Evolutionary conservation across 2,888 invertebrate species (phyloP), one percentile per base, ranked within the genome.

Genomic region (Diloba caeruleocephala): DNA sequence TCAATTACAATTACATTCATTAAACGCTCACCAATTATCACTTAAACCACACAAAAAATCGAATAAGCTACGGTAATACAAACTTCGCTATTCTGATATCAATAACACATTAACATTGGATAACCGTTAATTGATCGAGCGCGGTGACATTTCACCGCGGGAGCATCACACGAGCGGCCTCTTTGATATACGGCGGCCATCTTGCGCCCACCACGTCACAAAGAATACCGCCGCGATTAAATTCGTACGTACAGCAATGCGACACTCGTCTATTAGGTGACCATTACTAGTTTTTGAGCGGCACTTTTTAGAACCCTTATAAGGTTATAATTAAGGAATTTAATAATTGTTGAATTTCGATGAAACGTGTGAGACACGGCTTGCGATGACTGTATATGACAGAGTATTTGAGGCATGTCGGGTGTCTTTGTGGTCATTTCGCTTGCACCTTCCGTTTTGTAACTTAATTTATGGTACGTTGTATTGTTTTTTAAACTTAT

Each of bases 91-190:
- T 83, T 81, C 65, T 81, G 86, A 87, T 90, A 89, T 90, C 89
- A 88, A 89, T 88, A 88, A 82, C 85, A 79, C 78, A 85, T 87
- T 88, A 85, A 85, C 77, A 79, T 79, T 76, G 83, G 77, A 84
- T 84, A 84, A 75, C 83, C 78, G 85, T 87, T 92, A 92, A 92
- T 91, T 90, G 89, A 88, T 86, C 78, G 85, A 87, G 85, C 87
- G 87, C 87, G 92, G 92, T 92, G 92, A 93, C 92, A 93, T 93
- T 92, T 92, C 83, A 82, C 83, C 70, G 85, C 82, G 79, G 82
- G 80, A 76, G 83, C 80, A 81, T 84, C 86, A 85, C 85, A 82
- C 85, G 75, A 54, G 85, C 90, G 90, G 90, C 80, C 19, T 71
- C 78, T 92, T 91, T 92, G 89, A 89, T 84, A 77, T 55, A 44